Evolutionary conservation across 2,888 invertebrate species (phyloP).

Genomic region (Ectemnius lituratus): DNA sequence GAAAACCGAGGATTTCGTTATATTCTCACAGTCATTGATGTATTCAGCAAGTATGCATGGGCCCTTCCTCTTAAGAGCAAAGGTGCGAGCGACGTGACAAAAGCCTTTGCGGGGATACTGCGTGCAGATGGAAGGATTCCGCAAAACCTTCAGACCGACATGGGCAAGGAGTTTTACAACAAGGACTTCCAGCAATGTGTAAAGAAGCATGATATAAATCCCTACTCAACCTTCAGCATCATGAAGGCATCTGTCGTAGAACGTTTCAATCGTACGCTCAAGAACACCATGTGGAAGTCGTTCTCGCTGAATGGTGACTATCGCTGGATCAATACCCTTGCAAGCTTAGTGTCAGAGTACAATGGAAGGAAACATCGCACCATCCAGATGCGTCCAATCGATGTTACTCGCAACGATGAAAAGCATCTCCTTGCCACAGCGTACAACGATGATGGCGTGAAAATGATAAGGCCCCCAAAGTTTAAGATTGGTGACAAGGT

Average conservation of each 20-base stretch:
- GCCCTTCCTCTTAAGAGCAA: neutral
- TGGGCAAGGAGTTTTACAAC: slow-evolving; percentile 21
- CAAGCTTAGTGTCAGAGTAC: slow-evolving; percentile 49
- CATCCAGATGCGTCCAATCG: neutral
- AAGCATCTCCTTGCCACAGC: neutral
- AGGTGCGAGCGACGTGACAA: neutral
- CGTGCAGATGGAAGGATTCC: neutral
- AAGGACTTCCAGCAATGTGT: neutral
- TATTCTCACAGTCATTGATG: slow-evolving; percentile 6
- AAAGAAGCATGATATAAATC: slow-evolving; percentile 31
- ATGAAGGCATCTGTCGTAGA: slow-evolving; percentile 67
- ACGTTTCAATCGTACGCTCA: slow-evolving; percentile 61
- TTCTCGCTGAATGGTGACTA: slow-evolving; percentile 51
- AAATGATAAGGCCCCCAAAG: slow-evolving; percentile 15
- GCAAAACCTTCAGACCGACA: slow-evolving; percentile 5
- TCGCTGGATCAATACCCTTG: slow-evolving; percentile 50
- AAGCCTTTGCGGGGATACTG: neutral
- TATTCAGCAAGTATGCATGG: neutral
- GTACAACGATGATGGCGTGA: neutral
- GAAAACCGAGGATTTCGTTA: neutral
- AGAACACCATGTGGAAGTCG: slow-evolving; percentile 60
- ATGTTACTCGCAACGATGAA: neutral
- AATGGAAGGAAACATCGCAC: slow-evolving; percentile 1
- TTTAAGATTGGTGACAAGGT: slow-evolving; percentile 67
- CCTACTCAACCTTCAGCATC: slow-evolving; percentile 52